phyloP scores from a whole-genome alignment of 2,797 vertebrate genomes.

The Siniperca undulata region DNA sequence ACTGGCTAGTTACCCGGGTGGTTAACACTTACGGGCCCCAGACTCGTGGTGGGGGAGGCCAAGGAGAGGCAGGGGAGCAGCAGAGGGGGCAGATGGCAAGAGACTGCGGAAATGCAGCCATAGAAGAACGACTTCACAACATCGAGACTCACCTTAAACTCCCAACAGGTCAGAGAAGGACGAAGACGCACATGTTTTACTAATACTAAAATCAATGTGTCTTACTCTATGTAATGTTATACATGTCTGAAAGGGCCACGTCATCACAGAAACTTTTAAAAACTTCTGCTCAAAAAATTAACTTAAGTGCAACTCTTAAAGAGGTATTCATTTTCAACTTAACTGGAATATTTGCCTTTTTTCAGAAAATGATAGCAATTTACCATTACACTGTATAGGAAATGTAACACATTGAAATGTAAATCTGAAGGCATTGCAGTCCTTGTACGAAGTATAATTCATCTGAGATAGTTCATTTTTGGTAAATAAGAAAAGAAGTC shows the following conservation, averaged over 20 bases:
- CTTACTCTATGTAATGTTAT: background rate
- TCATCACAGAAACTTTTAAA: background rate
- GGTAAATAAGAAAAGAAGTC: background rate
- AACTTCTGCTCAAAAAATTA: background rate
- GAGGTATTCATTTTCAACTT: background rate
- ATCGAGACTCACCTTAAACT: constrained; percentile 94
- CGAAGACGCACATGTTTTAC: background rate
- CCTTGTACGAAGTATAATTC: background rate
- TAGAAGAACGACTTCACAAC: constrained; percentile 95
- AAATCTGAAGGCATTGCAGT: background rate
- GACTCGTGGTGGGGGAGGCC: constrained; percentile 85
- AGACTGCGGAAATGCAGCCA: constrained; percentile 92
- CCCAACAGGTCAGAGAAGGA: constrained; percentile 86
- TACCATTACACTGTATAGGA: background rate
- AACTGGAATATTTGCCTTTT: background rate
- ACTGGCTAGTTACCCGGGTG: constrained; percentile 91
- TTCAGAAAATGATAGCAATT: background rate
- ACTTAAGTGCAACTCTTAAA: background rate
- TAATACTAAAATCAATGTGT: background rate
- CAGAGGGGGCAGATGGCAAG: constrained; percentile 72
- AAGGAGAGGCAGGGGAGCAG: constrained; percentile 84
- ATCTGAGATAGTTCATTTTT: background rate
- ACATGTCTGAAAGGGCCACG: background rate
- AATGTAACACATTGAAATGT: background rate
- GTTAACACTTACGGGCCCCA: constrained; percentile 97